phyloP scores from a whole-genome alignment of 1,140 invertebrate species.

The Mizuhopecten yessoensis region DNA sequence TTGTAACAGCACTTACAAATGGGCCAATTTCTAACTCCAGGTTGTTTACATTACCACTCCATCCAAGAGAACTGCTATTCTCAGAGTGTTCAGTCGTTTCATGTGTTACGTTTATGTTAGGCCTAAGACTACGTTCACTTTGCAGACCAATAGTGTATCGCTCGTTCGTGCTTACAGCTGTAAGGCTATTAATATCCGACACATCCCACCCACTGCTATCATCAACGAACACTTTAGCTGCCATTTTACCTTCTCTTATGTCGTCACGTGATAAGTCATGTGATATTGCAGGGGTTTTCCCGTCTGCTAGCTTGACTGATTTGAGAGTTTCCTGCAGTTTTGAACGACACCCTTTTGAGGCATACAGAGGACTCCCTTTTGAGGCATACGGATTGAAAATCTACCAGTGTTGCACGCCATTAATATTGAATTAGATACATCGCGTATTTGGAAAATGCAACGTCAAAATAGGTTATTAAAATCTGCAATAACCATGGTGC shows the following conservation, averaged over 20 bases:
- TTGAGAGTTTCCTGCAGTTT: no score
- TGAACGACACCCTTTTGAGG: no score
- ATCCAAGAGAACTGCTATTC: not conserved
- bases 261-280: not conserved
- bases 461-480: no score
- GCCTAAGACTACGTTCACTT: not conserved
- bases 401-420: no score
- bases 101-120: not conserved
- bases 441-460: no score
- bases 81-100: not conserved
- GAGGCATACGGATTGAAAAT: no score
- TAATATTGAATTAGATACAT: no score
- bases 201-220: conserved; percentile 12
- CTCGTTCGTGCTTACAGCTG: not conserved
- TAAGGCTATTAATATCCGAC: conserved; percentile 34
- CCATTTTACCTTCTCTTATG: not conserved
- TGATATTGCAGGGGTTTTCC: not conserved
- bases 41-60: not conserved
- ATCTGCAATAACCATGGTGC: no score
- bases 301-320: not conserved
- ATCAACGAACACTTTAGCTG: not conserved
- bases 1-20: not conserved
- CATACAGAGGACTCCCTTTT: no score
- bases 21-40: not conserved
- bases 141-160: not conserved